Conservation (phyloP, 2,797 vertebrate species). For the Pseudotriccus pelzelni region DNA sequence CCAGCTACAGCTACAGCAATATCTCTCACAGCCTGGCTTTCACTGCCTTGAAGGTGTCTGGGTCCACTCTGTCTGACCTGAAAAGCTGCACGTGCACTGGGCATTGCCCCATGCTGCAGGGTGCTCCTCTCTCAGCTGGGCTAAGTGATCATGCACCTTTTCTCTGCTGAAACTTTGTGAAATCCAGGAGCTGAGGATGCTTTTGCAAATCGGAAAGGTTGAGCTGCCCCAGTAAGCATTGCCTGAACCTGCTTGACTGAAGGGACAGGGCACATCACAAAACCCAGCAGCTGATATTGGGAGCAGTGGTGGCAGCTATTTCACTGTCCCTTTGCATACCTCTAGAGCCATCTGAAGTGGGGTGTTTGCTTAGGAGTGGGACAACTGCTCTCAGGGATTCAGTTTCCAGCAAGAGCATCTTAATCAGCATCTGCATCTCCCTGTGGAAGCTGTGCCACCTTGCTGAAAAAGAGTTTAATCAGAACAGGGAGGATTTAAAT, state of each 20-base stretch:
- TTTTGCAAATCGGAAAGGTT: not conserved
- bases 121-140: not conserved
- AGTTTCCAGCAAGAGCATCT: not conserved
- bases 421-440: not conserved
- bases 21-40: not conserved
- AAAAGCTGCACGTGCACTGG: not conserved
- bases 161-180: not conserved
- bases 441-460: not conserved
- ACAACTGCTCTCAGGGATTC: accelerated
- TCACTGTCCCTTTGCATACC: not conserved
- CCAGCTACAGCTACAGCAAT: not conserved
- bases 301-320: not conserved
- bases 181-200: not conserved
- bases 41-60: not conserved
- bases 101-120: accelerated
- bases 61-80: not conserved
- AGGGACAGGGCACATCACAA: not conserved
- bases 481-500: not conserved
- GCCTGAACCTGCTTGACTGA: not conserved
- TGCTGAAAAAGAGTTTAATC: not conserved
- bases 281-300: not conserved
- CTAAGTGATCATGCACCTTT: accelerated
- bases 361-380: not conserved
- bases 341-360: not conserved
- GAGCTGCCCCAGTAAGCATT: not conserved